phyloP scores from a whole-genome alignment of 2,888 invertebrate species.

The Dynastes grantii region DNA sequence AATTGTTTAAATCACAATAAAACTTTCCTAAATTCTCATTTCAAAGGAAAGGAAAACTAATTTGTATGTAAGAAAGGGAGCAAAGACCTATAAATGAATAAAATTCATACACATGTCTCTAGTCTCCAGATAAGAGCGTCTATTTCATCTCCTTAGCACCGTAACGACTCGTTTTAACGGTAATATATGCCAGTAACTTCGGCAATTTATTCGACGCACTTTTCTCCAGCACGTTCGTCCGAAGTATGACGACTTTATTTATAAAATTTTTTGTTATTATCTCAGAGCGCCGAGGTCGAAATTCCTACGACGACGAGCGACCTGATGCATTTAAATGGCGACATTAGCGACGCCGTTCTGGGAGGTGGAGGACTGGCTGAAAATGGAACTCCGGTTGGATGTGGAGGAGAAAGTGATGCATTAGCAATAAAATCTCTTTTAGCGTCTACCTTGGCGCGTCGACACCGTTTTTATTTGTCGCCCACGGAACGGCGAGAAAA shows the following conservation, averaged over 20 bases:
- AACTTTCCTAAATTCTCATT: too few species aligned
- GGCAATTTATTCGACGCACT: slow-evolving; percentile 18
- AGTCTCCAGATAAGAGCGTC: too few species aligned
- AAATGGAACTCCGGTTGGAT: not conserved
- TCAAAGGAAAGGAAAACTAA: too few species aligned
- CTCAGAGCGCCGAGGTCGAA: not conserved
- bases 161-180: not conserved
- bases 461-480: slow-evolving; percentile 17
- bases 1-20: too few species aligned
- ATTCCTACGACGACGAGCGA: slow-evolving; percentile 10
- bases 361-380: not conserved
- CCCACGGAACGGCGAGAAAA: not conserved
- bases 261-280: slow-evolving; percentile 34
- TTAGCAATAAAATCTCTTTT: slow-evolving; percentile 34
- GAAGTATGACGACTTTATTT: slow-evolving; percentile 30
- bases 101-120: too few species aligned
- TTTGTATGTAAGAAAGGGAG: too few species aligned
- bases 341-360: slow-evolving; percentile 11
- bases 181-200: not conserved
- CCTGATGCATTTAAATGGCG: slow-evolving; percentile 35
- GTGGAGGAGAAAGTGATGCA: slow-evolving; percentile 20
- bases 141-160: not conserved
- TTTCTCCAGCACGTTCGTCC: not conserved
- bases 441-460: not conserved
- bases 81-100: too few species aligned